Conservation (phyloP, 2,888 invertebrate genomes). For the Aricia artaxerxes region DNA sequence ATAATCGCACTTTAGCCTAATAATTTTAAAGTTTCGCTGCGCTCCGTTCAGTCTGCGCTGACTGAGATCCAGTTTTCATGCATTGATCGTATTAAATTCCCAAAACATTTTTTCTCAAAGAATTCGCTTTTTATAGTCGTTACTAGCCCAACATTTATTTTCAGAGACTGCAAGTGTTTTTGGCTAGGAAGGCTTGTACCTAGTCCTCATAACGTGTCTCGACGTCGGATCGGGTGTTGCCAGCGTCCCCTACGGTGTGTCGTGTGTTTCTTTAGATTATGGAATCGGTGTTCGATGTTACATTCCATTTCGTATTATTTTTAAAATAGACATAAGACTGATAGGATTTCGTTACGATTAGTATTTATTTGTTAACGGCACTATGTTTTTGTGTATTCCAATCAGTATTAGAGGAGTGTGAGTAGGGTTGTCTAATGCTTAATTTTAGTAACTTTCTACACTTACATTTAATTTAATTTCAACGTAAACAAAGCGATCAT, state of each 20-base stretch:
- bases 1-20: no score
- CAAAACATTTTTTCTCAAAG: no score
- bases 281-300: constrained; percentile 55
- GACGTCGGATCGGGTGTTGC: not conserved
- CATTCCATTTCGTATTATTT: constrained; percentile 44
- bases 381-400: constrained; percentile 57
- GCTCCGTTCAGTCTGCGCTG: no score
- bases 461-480: not conserved
- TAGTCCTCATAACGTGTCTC: not conserved
- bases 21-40: no score
- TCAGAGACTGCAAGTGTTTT: not conserved
- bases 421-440: constrained; percentile 25
- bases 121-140: no score
- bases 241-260: constrained; percentile 65
- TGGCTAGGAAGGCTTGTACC: not conserved
- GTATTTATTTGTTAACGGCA: constrained; percentile 55
- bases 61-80: no score
- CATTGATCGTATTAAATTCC: no score
- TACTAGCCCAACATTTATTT: not conserved
- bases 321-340: constrained; percentile 76
- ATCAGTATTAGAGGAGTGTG: constrained; percentile 40
- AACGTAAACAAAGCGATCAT: not conserved
- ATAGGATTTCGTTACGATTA: constrained; percentile 58
- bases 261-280: constrained; percentile 63
- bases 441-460: not conserved